phyloP scores from a whole-genome alignment of 2,113 vertebrate genomes.

The Ophiodon elongatus region DNA sequence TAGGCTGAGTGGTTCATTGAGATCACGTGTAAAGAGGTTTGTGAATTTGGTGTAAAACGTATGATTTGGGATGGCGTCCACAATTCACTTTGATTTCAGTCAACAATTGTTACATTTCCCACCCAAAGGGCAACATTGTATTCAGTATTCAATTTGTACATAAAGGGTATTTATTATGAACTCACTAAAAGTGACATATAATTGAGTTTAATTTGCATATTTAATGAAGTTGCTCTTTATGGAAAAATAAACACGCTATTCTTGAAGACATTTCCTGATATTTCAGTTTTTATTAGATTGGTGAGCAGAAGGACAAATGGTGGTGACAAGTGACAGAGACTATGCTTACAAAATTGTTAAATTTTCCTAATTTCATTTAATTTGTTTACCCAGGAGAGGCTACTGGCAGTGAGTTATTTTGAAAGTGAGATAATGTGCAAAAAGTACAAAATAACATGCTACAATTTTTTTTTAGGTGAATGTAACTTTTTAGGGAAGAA shows the following conservation, averaged over 20 bases:
- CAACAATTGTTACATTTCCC: not conserved
- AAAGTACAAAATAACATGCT: not conserved
- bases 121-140: not conserved
- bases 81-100: not conserved
- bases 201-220: not conserved
- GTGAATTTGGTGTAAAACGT: not conserved
- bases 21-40: not conserved
- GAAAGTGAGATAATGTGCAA: not conserved
- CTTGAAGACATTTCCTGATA: not conserved
- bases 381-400: slow-evolving; percentile 12
- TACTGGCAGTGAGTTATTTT: not conserved
- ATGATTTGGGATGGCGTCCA: not conserved
- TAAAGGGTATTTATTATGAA: not conserved
- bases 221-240: not conserved
- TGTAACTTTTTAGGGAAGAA: not conserved
- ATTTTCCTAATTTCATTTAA: not conserved
- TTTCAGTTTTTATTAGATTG: not conserved
- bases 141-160: not conserved
- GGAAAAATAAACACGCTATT: not conserved
- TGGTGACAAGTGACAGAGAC: not conserved
- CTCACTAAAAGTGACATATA: not conserved
- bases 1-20: not conserved
- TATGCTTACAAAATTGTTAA: not conserved
- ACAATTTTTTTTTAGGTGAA: not conserved
- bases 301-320: not conserved